Evolutionary conservation across 2,113 vertebrate genomes (phyloP).

Genomic region (Myiozetetes cayanensis): DNA sequence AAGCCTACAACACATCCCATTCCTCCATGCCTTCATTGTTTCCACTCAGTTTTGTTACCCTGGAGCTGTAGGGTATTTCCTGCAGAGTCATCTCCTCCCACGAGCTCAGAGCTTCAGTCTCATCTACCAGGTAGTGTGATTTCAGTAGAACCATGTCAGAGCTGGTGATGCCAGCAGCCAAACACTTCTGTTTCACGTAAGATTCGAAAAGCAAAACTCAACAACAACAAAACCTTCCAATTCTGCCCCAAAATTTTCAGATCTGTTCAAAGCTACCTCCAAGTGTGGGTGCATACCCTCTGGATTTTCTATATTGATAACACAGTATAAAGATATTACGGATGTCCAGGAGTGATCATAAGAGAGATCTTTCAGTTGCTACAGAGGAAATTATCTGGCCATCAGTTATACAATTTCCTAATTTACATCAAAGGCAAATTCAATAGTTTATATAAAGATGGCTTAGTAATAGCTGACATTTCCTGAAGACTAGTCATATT

Average conservation of each 20-base stretch:
- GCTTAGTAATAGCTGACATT: background rate
- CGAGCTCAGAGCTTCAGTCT: background rate
- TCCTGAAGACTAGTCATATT: background rate
- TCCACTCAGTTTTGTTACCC: constrained; percentile 22
- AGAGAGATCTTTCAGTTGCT: background rate
- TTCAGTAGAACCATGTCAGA: background rate
- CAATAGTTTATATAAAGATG: background rate
- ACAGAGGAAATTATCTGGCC: background rate
- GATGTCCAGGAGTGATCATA: background rate
- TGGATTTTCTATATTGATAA: background rate
- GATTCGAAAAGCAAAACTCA: background rate
- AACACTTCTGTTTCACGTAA: background rate
- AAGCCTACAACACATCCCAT: background rate
- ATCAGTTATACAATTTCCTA: background rate
- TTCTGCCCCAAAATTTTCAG: background rate
- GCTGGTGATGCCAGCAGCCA: background rate
- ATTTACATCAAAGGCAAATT: background rate
- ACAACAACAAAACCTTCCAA: background rate
- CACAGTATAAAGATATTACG: background rate
- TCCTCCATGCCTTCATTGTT: background rate
- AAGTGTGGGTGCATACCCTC: background rate
- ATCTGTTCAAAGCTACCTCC: background rate
- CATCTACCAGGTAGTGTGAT: background rate
- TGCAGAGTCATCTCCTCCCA: constrained; percentile 30
- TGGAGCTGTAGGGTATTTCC: constrained; percentile 42